Evolutionary conservation across 2,797 vertebrate genomes (phyloP).

Genomic region (Peromyscus melanophrys): DNA sequence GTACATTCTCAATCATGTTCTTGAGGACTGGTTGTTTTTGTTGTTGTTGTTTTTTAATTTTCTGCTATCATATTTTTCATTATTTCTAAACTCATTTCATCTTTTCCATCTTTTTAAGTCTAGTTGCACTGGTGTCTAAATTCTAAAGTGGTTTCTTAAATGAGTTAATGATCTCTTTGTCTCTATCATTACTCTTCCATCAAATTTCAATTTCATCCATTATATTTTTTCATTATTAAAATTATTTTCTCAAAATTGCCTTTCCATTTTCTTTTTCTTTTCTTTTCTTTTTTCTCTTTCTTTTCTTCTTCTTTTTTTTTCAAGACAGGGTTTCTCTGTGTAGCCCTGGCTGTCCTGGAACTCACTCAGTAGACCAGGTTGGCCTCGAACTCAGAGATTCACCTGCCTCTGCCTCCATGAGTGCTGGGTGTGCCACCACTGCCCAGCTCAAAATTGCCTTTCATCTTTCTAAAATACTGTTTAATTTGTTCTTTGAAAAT

Average conservation of each 20-base stretch:
- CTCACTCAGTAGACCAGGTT: background rate
- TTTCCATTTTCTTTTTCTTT: background rate
- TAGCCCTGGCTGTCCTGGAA: background rate
- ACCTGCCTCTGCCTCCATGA: background rate
- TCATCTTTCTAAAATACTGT: background rate
- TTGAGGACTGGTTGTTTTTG: background rate
- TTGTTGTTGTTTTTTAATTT: background rate
- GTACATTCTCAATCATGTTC: background rate
- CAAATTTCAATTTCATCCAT: conserved; percentile 15
- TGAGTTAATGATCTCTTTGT: background rate
- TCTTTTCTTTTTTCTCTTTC: too few species aligned
- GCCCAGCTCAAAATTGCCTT: background rate
- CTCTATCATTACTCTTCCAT: background rate
- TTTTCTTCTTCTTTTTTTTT: background rate
- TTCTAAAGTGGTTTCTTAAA: conserved; percentile 16
- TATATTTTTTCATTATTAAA: conserved; percentile 1
- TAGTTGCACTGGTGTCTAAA: conserved; percentile 7
- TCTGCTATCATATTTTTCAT: background rate
- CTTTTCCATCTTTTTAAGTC: background rate
- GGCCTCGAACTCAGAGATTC: background rate
- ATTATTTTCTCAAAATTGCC: background rate
- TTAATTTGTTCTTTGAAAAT: background rate
- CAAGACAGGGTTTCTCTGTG: background rate
- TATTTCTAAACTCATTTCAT: conserved; percentile 45
- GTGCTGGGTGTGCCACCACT: background rate